Evolutionary conservation across 2,113 vertebrate species (phyloP), one percentile per base, ranked within the genome.

Genomic region (Heterochromis multidens): DNA sequence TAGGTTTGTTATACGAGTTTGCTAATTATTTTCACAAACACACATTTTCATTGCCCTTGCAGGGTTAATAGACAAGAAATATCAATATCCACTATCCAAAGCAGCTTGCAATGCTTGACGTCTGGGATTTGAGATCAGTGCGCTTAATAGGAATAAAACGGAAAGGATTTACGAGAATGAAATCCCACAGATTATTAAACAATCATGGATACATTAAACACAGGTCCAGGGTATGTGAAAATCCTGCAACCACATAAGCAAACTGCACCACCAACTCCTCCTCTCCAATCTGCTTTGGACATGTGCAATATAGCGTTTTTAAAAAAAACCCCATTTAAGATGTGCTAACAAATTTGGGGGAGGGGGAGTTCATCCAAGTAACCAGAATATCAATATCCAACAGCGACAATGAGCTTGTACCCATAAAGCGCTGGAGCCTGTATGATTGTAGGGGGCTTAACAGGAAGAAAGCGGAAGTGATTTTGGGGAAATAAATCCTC

Each of bases 401-500:
- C 83, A 57, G 67, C 67, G 76, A 86, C 84, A 89, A 67, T 74
- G 82, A 87, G 86, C 88, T 79, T 52, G 86, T 62, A 80, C 81
- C 72, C 79, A 7, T 89, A 92, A 93, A 91, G 88, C n/a, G 6
- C 56, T 79, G 84, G 79, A 86, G 72, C 67, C 60, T 13, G 85
- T 83, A 81, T 84, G 87, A 87, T 80, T 90, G 61, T 81, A 58
- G 65, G 78, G 67, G 82, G 77, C 79, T 91, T 86, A 91, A 89
- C 25, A 31, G 81, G 83, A 79, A 77, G 61, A 84, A 90, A 93
- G 82, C 87, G 85, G 91, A 94, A 93, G 86, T 88, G 89, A 95
- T 95, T 93, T 83, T 81, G 82, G 90, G 67, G 62, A 84, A 91
- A 92, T 90, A 93, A 93, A 92, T 93, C 87, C 81, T 86, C 77